Evolutionary conservation across 2,888 invertebrate species (phyloP).

Genomic region (Agriopis leucophaearia): DNA sequence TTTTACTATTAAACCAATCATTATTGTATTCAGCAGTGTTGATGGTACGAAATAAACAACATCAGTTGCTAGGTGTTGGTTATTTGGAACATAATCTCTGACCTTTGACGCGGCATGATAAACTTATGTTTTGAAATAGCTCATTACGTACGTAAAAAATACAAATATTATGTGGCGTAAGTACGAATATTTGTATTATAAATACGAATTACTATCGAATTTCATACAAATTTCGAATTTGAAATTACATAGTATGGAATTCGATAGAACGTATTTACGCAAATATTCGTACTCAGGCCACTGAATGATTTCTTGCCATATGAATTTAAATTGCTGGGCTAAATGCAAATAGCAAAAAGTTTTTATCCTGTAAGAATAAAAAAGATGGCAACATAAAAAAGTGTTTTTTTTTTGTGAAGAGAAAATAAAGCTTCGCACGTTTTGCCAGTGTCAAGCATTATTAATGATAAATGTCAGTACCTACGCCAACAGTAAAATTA

Average conservation of each 20-base stretch:
- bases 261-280: no score
- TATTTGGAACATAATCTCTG: constrained; percentile 24
- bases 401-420: neutral
- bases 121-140: constrained; percentile 19
- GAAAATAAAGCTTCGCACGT: neutral
- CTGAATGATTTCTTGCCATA: neutral
- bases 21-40: constrained; percentile 10
- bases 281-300: no score
- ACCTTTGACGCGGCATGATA: constrained; percentile 24
- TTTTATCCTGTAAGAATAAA: neutral
- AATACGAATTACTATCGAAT: no score
- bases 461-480: neutral
- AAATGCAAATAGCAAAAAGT: no score
- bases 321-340: no score
- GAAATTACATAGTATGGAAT: no score
- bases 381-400: neutral
- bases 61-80: constrained; percentile 24
- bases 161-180: no score
- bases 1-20: constrained; percentile 14
- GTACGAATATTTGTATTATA: no score
- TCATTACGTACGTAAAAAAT: constrained; percentile 6
- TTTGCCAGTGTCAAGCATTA: neutral
- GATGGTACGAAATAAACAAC: constrained; percentile 20
- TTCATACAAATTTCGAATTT: no score
- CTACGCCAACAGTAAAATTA: no score